phyloP scores from a whole-genome alignment of 2,113 vertebrate species.

The Egretta garzetta region DNA sequence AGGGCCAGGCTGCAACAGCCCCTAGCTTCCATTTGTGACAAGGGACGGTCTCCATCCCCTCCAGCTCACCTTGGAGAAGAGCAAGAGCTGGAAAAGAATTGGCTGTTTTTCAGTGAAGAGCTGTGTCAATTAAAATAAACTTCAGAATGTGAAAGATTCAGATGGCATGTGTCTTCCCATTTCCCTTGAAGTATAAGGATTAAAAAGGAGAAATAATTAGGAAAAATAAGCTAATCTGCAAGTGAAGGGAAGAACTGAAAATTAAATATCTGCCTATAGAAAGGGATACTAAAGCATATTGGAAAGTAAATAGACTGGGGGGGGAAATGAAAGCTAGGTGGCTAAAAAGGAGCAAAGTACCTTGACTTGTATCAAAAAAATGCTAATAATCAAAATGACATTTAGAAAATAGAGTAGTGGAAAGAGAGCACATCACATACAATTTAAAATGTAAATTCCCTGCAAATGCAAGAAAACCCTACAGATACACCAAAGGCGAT shows the following conservation, averaged over 20 bases:
- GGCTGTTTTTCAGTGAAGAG: not conserved
- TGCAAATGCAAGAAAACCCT: conserved; percentile 36
- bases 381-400: not conserved
- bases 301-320: not conserved
- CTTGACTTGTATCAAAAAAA: not conserved
- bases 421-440: not conserved
- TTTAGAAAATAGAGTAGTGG: conserved; percentile 5
- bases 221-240: not conserved
- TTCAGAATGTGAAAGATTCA: not conserved
- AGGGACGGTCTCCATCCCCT: not conserved
- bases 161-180: not conserved
- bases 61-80: not conserved
- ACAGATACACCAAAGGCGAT: conserved; percentile 1
- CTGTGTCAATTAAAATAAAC: not conserved
- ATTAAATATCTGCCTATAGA: not conserved
- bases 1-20: not conserved
- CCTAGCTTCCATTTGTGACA: not conserved
- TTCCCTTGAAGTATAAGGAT: not conserved
- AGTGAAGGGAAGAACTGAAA: not conserved
- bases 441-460: conserved; percentile 47
- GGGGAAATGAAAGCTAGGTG: not conserved
- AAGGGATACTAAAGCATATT: not conserved
- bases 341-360: not conserved
- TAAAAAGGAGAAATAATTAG: not conserved
- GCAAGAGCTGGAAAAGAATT: not conserved